These are phyloP conservation scores for Sprattus sprattus DNA, from an alignment of 2,113 vertebrate genomes.

Conservation along the genomic window DNA sequence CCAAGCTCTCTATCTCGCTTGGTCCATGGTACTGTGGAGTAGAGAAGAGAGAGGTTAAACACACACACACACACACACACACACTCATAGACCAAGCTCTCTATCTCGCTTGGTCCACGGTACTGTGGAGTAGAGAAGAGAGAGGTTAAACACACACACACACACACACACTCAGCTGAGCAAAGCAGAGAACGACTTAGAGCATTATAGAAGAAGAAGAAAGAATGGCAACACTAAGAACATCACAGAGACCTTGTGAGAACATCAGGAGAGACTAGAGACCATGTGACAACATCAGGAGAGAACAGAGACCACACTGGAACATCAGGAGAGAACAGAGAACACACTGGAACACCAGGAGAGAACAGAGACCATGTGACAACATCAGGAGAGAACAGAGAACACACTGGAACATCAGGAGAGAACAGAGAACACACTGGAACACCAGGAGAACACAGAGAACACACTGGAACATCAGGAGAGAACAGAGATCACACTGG, in stretches of 20 bases:
- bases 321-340: too few species aligned
- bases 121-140: too few species aligned
- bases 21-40: constrained; percentile 84
- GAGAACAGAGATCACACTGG: neutral
- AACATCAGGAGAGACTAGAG: neutral
- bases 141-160: too few species aligned
- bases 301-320: too few species aligned
- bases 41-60: neutral
- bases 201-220: too few species aligned
- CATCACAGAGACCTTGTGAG: neutral
- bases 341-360: too few species aligned
- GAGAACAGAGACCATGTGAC: too few species aligned
- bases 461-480: neutral
- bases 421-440: neutral
- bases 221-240: neutral
- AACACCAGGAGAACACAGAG: neutral
- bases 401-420: neutral
- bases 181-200: too few species aligned
- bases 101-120: neutral
- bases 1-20: constrained; percentile 86
- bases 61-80: neutral
- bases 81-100: too few species aligned
- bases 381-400: too few species aligned
- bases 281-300: neutral
- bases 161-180: too few species aligned